Evolutionary conservation across 2,797 vertebrate genomes (phyloP).

Genomic region (Mareca penelope): DNA sequence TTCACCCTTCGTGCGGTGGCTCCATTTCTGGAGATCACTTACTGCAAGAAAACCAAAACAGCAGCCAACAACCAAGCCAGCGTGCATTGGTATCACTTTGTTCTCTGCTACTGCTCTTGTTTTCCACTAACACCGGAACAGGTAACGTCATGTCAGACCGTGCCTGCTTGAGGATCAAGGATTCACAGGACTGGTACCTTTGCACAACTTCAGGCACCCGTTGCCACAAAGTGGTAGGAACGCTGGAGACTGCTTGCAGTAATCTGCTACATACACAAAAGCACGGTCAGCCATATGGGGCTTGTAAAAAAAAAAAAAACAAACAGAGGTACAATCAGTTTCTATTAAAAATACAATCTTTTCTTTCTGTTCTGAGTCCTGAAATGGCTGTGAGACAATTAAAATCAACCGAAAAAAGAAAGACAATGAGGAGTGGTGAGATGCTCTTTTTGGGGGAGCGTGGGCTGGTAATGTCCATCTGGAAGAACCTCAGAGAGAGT

Average conservation of each 20-base stretch:
- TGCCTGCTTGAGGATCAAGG: neutral
- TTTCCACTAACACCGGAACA: neutral
- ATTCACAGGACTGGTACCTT: neutral
- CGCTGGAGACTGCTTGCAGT: neutral
- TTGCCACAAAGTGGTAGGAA: neutral
- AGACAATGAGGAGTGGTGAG: constrained; percentile 28
- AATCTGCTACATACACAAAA: neutral
- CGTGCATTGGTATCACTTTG: neutral
- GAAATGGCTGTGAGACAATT: neutral
- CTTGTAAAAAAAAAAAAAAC: neutral
- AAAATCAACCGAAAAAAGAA: neutral
- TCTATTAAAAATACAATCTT: neutral
- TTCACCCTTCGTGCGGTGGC: neutral
- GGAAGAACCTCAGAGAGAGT: constrained; percentile 65
- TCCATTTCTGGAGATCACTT: rapidly evolving
- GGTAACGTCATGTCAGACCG: rapidly evolving
- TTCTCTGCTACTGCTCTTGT: neutral
- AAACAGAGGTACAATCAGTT: neutral
- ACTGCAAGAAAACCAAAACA: neutral
- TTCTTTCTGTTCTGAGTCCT: constrained; percentile 1
- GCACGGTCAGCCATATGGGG: neutral
- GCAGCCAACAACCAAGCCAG: neutral
- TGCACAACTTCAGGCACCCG: rapidly evolving
- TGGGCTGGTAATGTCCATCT: constrained; percentile 50
- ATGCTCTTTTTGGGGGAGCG: constrained; percentile 31